Base-by-base conservation (phyloP, 2,888 invertebrate species). In the Tetragonula carbonaria region DNA sequence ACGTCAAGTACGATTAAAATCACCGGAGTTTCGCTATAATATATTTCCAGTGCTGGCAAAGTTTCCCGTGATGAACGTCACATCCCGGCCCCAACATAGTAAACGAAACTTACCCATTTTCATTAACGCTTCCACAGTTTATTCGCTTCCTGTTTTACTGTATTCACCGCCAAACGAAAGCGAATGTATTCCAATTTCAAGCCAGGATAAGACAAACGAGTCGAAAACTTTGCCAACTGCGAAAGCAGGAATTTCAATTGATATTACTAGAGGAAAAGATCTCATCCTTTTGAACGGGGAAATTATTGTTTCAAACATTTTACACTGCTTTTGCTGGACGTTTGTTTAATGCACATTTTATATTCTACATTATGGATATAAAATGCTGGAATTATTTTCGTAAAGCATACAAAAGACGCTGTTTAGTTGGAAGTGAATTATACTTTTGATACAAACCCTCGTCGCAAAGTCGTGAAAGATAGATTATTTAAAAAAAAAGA, bases 1-100 rank as follows among this genome's bases (percentile, higher is more conserved):
- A 57, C 71, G 55, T 57, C 55, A 53, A 33, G 28, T n/a, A 14
- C 21, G 28, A 33, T 70, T 55, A 55, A 53, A 21, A 55, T 70
- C 70, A 6, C 38, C n/a, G 16, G 38, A 57, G 57, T 38, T 57
- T 71, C 57, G 38, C n/a, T n/a, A 38, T 55, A 71, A 71, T 57
- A 33, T 71, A 57, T 55, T 57, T 23, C 57, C n/a, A 70, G 74
- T 74, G 81, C 78, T 53, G n/a, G n/a, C 57, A 21, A 57, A 71
- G 71, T 71, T 71, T n/a, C 16, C 71, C 14, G 21, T 38, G 57
- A 57, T 57, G 55, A 71, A 71, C 38, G 71, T 38, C 55, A n/a
- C 71, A 57, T 71, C 71, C n/a, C 13, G 11, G 18, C 55, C 45
- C 23, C 23, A 18, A 23, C 50, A 38, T 38, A 55, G 38, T 57